A percentile compares a stretch with the other conserved stretches of the same genome.
phyloP scores from a whole-genome alignment of 2,113 vertebrate genomes.

The Saimiri boliviensis region DNA sequence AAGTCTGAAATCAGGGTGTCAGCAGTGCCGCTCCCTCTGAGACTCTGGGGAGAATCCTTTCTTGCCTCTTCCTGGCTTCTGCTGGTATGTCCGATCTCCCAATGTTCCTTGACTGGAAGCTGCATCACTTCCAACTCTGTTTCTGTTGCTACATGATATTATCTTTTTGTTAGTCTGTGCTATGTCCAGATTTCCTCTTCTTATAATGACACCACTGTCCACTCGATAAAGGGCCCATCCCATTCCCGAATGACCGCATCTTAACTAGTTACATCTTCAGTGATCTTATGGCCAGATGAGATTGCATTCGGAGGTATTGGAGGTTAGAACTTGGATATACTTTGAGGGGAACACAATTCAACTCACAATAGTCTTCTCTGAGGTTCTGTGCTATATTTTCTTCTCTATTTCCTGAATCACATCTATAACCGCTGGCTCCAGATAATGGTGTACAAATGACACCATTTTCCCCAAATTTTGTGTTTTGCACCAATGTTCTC shows the following conservation, averaged over 20 bases:
- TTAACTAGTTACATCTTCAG: neutral
- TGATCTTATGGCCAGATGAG: neutral
- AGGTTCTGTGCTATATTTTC: neutral
- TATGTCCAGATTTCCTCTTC: neutral
- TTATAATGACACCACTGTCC: neutral
- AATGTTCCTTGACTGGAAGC: too few relatives aligned
- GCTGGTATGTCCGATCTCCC: too few relatives aligned
- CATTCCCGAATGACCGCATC: neutral
- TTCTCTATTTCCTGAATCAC: neutral
- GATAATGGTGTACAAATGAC: neutral
- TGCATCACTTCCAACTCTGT: neutral
- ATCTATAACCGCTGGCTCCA: neutral
- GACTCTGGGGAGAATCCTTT: neutral
- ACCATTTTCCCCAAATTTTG: neutral
- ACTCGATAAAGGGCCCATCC: neutral
- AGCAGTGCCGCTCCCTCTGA: neutral
- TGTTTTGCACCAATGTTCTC: neutral
- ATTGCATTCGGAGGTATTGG: neutral
- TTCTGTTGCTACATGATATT: neutral
- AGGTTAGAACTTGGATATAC: neutral
- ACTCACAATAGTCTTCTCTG: neutral
- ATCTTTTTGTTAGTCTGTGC: neutral
- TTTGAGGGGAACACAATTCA: neutral
- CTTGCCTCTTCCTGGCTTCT: neutral
- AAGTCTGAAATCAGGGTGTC: neutral